Evolutionary conservation across 2,113 vertebrate species (phyloP), one percentile per base, ranked within the genome.

Genomic region (Podocnemis expansa): DNA sequence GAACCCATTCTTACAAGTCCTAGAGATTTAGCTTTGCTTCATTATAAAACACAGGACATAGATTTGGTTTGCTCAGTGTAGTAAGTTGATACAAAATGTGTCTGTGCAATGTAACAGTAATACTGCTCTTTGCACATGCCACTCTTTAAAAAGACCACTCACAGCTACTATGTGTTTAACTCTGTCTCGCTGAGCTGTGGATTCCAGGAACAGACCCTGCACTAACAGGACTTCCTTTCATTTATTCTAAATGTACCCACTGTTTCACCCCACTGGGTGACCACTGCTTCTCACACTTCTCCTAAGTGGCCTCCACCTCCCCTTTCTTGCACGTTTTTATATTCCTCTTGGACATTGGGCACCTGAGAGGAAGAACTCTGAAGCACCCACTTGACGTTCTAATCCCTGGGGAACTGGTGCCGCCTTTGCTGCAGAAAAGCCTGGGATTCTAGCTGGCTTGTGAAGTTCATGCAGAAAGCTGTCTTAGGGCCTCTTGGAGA

Each of bases 71-170:
- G 38, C 2, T 31, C 25, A 85, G 58, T 55, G 21, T 38, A 9
- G 13, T 5, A 25, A 19, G 38, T 27, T 2, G 49, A 2, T 51
- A 41, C 47, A 78, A 41, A 41, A 24, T 25, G 13, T 1, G 2
- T 21, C 0, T 5, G 5, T 19, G 1, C 55, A 11, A 0, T 7
- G 0, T 9, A 19, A 47, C 73, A 24, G 0, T 8, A 54, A 1
- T 12, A 2, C 41, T 54, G 16, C 38, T 34, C 45, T 7, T 19
- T 38, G 25, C 51, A 27, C 16, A 14, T 2, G 6, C 63, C 29
- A 2, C 6, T 21, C 80, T 80, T 2, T 22, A 13, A 29, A 49
- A 63, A 34, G 1, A 55, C 13, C 49, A n/a, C 13, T 8, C 4
- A 0, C 45, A 5, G 45, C 45, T 19, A 54, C n/a, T 31, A 12